A percentile compares a stretch with the other conserved stretches of the same genome.
Conservation (phyloP, 35 echinoderm and acorn worm genomes). For the Apostichopus parvimensis region DNA sequence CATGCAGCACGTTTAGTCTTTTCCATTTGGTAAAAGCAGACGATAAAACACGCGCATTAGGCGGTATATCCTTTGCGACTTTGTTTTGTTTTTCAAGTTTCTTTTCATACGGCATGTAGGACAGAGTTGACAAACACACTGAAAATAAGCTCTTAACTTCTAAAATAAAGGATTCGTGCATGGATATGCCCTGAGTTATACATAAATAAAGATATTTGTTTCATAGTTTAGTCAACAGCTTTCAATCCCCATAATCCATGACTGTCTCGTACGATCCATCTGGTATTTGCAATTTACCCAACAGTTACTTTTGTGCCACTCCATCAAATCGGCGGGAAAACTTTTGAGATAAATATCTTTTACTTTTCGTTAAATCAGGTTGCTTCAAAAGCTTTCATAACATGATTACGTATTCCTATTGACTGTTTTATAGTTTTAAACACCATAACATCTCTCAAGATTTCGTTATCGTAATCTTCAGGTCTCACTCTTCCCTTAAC, state of each 20-base stretch:
- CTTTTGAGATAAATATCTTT: constrained; percentile 42
- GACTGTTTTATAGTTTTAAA: constrained; percentile 9
- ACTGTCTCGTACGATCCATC: background rate
- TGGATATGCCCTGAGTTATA: constrained; percentile 6
- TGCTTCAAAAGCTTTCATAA: constrained; percentile 2
- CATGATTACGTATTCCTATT: constrained; percentile 22
- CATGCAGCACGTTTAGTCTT: no score
- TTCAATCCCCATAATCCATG: constrained; percentile 1
- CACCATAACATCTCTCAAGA: background rate
- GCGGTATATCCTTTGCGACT: no score
- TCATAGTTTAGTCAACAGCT: background rate
- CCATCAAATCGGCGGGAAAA: background rate
- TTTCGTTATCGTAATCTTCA: constrained; percentile 4
- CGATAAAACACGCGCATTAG: no score
- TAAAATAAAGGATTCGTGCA: background rate
- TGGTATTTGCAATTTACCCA: background rate
- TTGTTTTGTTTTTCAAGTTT: no score
- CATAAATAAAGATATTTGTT: background rate
- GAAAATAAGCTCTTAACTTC: background rate
- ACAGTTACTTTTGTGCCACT: background rate
- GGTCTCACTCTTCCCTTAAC: constrained; percentile 1
- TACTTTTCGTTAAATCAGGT: background rate
- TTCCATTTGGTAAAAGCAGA: no score
- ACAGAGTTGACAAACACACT: background rate
- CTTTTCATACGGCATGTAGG: no score